phyloP scores from a whole-genome alignment of 1,140 invertebrate genomes.

The Portunus trituberculatus region DNA sequence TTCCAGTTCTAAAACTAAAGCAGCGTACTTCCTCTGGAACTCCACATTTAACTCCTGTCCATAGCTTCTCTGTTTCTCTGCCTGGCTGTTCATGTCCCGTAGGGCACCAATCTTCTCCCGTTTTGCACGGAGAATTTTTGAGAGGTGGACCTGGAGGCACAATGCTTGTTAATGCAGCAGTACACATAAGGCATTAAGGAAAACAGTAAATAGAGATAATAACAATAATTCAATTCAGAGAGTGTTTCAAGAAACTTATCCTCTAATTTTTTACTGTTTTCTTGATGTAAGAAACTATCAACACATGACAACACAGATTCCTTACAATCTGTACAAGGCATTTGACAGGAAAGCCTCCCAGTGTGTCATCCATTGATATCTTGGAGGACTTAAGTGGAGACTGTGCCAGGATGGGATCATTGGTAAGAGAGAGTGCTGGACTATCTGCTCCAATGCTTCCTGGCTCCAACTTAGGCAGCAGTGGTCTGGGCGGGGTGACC shows the following conservation, averaged over 20 bases:
- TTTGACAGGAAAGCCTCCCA: conserved; percentile 92
- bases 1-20: conserved; percentile 93
- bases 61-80: conserved; percentile 92
- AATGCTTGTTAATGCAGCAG: not conserved
- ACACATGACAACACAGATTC: not conserved
- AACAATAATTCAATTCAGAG: too few relatives aligned
- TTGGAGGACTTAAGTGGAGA: conserved; percentile 80
- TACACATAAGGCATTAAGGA: not conserved
- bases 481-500: conserved; percentile 83
- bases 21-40: conserved; percentile 94
- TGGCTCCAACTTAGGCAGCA: conserved; percentile 78
- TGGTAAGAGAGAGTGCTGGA: conserved; percentile 78
- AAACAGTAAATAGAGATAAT: not conserved
- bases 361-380: conserved; percentile 81
- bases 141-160: conserved; percentile 84
- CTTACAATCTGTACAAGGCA: conserved; percentile 92
- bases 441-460: conserved; percentile 62
- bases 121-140: conserved; percentile 92
- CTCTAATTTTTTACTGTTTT: too few relatives aligned
- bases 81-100: conserved; percentile 94
- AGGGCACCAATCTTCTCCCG: conserved; percentile 89
- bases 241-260: too few relatives aligned
- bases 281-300: too few relatives aligned
- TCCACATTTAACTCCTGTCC: conserved; percentile 89
- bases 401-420: conserved; percentile 81